Evolutionary conservation across 2,113 vertebrate species (phyloP), one percentile per base, ranked within the genome.

Genomic region (Hippocampus barbouri): DNA sequence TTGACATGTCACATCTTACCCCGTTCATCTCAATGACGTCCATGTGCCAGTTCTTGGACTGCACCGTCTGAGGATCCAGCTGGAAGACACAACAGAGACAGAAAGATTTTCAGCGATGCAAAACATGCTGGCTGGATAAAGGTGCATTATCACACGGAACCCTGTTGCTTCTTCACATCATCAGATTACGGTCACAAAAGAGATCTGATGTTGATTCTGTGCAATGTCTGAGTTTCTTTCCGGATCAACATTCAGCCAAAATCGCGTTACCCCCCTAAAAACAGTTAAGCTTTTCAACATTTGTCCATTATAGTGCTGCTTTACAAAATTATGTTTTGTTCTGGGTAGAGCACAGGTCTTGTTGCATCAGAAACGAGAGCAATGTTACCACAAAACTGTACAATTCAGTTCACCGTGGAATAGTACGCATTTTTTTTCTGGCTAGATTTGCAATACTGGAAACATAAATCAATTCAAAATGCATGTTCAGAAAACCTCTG

Each of bases 11-110:
- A 61, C 4, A 71, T 90, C 94, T 87, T 86, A 99, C 97, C 94
- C 97, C 97, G 0, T 98, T 98, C 97, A 99, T 99, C 93, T 98
- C 97, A 2, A 99, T 98, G 90, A 98, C 95, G 0, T 98, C 96
- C 80, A 95, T 93, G 82, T 98, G 97, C 97, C 97, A 99, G 91
- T 97, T 97, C 92, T 98, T 98, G 5, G 95, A 97, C 91, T 98
- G 96, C 49, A 98, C 95, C 0, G 94, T 94, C 90, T 98, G 96
- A 2, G 96, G 95, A 77, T 99, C 97, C 92, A 99, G 89, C 97
- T 99, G 90, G 16, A 87, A 91, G 69, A 85, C 69, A 85, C 73
- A 76, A 77, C 62, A 79, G 34, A 80, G 66, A 82, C n/a, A 79
- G 4, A 79, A 10, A 54, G 49, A 56, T 21, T 16, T 18, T 11